Evolutionary conservation across 2,797 vertebrate genomes (phyloP), one percentile per base, ranked within the genome.

Genomic region (Gadopsis marmoratus): DNA sequence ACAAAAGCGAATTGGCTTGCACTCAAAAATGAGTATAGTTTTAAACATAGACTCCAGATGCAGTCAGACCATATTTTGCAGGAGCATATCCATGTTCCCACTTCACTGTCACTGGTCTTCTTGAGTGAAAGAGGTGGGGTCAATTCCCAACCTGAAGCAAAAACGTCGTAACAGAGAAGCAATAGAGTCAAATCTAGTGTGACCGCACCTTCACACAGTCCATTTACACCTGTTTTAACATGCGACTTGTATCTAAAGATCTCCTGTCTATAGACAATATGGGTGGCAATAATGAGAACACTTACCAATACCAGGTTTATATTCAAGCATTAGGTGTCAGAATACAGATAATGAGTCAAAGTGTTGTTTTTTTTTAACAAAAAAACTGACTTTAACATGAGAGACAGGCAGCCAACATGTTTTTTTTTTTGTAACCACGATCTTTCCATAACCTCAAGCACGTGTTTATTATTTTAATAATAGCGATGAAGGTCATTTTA

Each of bases 11-110:
- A 31, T 19, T 1, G 4, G 21, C 23, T 59, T 58, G 2, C 11
- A 16, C 2, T 6, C 0, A 50, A 14, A 19, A 23, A 55, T 9
- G 8, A 48, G 13, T 17, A 10, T 1, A 0, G 2, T 47, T 23
- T 26, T 35, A 21, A 2, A 2, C 29, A 37, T n/a, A 6, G 21
- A 43, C 59, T 26, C 6, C 3, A 61, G 37, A 35, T 35, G 17
- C 17, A 11, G 19, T 35, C 31, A 35, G 55, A 56, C 19, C 19
- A n/a, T 19, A 39, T 67, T 26, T 53, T 14, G 1, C 8, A 53
- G 9, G 37, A 39, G 37, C 37, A 10, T 39, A 39, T 39, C 33
- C 33, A 39, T 39, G 37, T 39, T 39, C 37, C 37, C 37, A 33
- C 41, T 29, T 63, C 41, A 23, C 23, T 21, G 43, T 33, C 17